Base-by-base conservation (phyloP, 2,888 invertebrate species). In the Drosophila ustulata region DNA sequence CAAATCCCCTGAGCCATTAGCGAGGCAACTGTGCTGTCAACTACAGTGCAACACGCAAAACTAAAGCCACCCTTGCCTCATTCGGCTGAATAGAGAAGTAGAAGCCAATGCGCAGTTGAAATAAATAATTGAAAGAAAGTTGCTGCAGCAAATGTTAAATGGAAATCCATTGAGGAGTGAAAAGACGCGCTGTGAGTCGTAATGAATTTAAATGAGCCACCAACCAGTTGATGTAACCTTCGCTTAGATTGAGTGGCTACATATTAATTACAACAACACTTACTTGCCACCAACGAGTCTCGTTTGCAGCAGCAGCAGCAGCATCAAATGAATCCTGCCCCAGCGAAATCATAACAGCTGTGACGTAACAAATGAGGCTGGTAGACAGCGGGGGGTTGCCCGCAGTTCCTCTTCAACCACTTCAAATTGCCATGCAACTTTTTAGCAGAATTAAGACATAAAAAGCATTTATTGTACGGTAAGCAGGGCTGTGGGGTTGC, bases 401-500 rank as follows among this genome's bases (percentile, higher is more conserved):
- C 66, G 70, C 63, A 68, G 50, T 32, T 39, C 55, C 30, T 28
- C 13, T 11, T 69, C 82, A 78, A 87, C 83, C 83, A 83, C 83
- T 87, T 79, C 71, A 87, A 84, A 73, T 81, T 70, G 78, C 69
- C 63, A 73, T 69, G 59, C 69, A 66, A 73, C 51, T 67, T 64
- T 71, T 70, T 67, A 67, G 68, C 68, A 32, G 76, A 81, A 83
- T 84, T 87, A 76, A 83, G 87, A 82, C 84, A 87, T 87, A 84
- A 83, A 82, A 70, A 83, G 68, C 68, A 52, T 58, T 58, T 61
- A 58, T 58, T 58, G 53, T 52, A 65, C 65, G 8, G 51, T 50
- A 37, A 8, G 53, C 28, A 43, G 39, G 9, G 13, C 18, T 7
- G 34, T 9, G 8, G 30, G 3, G 57, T 64, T 64, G 57, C 72